Base-by-base conservation (phyloP, 2,113 vertebrate species). In the Melanostigma gelatinosum region DNA sequence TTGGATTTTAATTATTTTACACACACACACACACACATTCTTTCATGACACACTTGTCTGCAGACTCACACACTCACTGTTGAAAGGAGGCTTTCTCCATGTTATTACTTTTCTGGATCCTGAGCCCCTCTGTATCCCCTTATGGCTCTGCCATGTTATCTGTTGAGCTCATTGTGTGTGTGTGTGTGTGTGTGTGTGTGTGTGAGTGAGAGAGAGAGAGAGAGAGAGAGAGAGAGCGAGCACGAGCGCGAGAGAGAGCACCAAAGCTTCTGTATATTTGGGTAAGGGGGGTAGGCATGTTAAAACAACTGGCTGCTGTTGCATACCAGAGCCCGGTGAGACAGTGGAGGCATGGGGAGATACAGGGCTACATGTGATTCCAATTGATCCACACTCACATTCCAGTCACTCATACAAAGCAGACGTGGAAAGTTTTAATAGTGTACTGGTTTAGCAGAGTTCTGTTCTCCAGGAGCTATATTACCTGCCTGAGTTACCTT, bases 321-420 rank as follows among this genome's bases (percentile, higher is more conserved):
- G 72, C 85, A 91, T 90, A 85, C 80, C 85, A 79, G 81, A 77
- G 50, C 64, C 75, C 55, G 64, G 34, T 84, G 54, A 73, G 55
- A 75, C 54, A 11, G 16, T 42, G 54, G 77, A 79, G 83, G 72
- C 76, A 72, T 55, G 13, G 12, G 44, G 57, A 82, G 48, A 83
- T 29, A 71, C 70, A 61, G 32, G 24, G 52, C 16, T 68, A 80
- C 91, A 90, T 87, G 80, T 88, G 92, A 92, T 72, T 89, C 65
- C 77, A 90, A 85, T 89, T 86, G 46, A 65, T 66, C 46, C 55
- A 22, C 48, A 9, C 74, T 81, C 67, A 73, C 80, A 86, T 89
- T 88, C 84, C 83, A 85, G 55, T 44, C 36, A 2, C 40, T 29
- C 50, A 73, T 74, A 46, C 61, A 77, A 88, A 84, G 73, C 77